Conservation (phyloP, 2,113 vertebrate genomes). For the Solea senegalensis region DNA sequence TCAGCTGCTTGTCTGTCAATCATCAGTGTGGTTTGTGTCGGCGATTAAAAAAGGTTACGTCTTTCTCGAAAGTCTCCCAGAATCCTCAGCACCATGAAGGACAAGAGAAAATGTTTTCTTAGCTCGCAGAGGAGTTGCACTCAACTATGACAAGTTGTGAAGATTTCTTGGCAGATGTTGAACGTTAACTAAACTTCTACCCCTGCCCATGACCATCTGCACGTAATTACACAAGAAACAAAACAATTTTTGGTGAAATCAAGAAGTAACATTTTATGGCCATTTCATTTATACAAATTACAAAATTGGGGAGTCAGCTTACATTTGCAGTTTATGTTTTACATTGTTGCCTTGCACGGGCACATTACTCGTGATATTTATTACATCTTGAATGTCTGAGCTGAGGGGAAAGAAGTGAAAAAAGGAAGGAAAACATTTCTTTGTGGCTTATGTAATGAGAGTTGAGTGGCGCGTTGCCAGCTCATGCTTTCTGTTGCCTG, state of each 20-base stretch:
- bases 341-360: constrained; percentile 22
- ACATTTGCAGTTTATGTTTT: constrained; percentile 37
- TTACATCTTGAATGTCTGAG: constrained; percentile 39
- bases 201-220: constrained; percentile 48
- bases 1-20: too few species aligned
- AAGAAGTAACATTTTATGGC: constrained; percentile 42
- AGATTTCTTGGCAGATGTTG: constrained; percentile 52
- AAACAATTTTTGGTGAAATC: constrained; percentile 48
- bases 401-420: constrained; percentile 18
- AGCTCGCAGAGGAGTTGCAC: constrained; percentile 29
- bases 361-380: constrained; percentile 29
- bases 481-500: constrained; percentile 36
- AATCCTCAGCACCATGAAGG: constrained; percentile 25
- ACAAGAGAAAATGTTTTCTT: constrained; percentile 51
- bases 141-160: constrained; percentile 53
- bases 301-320: constrained; percentile 50
- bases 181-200: constrained; percentile 39
- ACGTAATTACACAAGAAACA: constrained; percentile 58
- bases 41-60: neutral
- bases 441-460: constrained; percentile 55
- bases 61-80: constrained; percentile 16
- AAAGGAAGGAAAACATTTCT: constrained; percentile 53
- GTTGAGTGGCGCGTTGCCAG: constrained; percentile 49
- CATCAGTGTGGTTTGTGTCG: neutral
- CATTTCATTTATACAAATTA: constrained; percentile 56